Percentiles rank a stretch among this genome's conserved stretches.
phyloP scores from a whole-genome alignment of 1,140 invertebrate species.

The Drosophila jambulina region DNA sequence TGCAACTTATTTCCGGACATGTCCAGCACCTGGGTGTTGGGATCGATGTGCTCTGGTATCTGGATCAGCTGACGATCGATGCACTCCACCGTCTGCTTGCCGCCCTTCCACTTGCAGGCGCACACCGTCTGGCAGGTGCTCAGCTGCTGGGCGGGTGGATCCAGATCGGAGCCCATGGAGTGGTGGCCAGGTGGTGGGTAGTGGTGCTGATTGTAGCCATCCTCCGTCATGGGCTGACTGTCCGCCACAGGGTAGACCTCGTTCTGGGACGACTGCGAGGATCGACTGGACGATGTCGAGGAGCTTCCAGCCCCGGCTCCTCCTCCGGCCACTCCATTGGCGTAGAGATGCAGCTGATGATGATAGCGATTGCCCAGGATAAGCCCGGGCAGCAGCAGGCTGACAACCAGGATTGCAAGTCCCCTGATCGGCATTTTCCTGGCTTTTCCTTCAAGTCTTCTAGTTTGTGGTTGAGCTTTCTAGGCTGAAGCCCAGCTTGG shows the following conservation, averaged over 20 bases:
- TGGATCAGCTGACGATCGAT: conserved; percentile 91
- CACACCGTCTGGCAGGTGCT: conserved; percentile 91
- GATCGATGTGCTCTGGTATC: conserved; percentile 93
- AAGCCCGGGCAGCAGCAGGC: conserved; percentile 30
- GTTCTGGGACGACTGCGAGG: conserved; percentile 56
- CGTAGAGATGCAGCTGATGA: conserved; percentile 51
- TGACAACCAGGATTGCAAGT: conserved; percentile 25
- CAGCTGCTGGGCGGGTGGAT: conserved; percentile 62
- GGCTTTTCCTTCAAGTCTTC: conserved; percentile 26
- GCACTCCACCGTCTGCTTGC: conserved; percentile 96
- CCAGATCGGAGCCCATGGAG: conserved; percentile 37
- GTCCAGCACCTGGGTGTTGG: conserved; percentile 95
- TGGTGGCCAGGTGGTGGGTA: conserved; percentile 28
- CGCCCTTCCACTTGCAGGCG: conserved; percentile 96
- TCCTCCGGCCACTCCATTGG: conserved; percentile 15
- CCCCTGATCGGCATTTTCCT: conserved; percentile 45
- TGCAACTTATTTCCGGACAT: conserved; percentile 94
- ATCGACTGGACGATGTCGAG: conserved; percentile 9
- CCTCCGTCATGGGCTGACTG: conserved; percentile 79
- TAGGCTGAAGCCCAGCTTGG: conserved; percentile 31
- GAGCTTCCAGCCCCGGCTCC: conserved; percentile 4
- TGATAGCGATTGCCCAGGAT: conserved; percentile 45
- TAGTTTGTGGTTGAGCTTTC: conserved; percentile 24
- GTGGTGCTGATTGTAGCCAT: conserved; percentile 54
- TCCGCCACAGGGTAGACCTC: conserved; percentile 78